Conservation (phyloP, 2,797 vertebrate species). For the Chaenodraco wilsoni region DNA sequence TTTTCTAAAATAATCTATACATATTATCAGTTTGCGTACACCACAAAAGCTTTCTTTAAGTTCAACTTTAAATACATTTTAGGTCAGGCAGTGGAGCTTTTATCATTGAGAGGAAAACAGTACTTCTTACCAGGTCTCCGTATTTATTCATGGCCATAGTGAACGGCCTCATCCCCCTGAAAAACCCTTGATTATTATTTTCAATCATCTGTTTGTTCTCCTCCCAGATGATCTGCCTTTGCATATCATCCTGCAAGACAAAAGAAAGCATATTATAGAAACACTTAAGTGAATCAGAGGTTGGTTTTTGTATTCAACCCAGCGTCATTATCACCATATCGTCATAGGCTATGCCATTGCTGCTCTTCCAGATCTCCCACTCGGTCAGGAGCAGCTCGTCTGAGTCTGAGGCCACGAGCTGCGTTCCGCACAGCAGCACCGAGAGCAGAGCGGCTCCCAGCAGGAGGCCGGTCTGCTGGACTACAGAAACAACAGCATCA, state of each 20-base stretch:
- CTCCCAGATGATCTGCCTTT: conserved; percentile 81
- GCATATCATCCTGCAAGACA: conserved; percentile 68
- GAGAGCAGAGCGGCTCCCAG: conserved; percentile 59
- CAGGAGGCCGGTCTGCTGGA: conserved; percentile 42
- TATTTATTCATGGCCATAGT: conserved; percentile 86
- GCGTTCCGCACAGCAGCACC: conserved; percentile 63
- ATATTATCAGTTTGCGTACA: neutral
- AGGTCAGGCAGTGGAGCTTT: neutral
- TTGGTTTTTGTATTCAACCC: neutral
- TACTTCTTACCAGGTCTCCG: conserved; percentile 79
- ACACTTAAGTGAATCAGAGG: neutral
- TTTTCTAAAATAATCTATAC: neutral
- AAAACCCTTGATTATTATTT: conserved; percentile 75
- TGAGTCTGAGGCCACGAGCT: conserved; percentile 69
- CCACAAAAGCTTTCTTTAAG: neutral
- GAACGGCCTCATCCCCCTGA: conserved; percentile 73
- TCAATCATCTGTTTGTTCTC: conserved; percentile 77
- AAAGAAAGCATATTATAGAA: conserved; percentile 11
- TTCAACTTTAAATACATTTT: neutral
- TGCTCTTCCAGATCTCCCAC: conserved; percentile 82
- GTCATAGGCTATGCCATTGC: conserved; percentile 72
- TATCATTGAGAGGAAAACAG: neutral
- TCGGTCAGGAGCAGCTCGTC: conserved; percentile 76
- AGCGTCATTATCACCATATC: conserved; percentile 55
- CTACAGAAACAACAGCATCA: conserved; percentile 32